Conservation (phyloP, 2,797 vertebrate genomes). For the Denticeps clupeoides region DNA sequence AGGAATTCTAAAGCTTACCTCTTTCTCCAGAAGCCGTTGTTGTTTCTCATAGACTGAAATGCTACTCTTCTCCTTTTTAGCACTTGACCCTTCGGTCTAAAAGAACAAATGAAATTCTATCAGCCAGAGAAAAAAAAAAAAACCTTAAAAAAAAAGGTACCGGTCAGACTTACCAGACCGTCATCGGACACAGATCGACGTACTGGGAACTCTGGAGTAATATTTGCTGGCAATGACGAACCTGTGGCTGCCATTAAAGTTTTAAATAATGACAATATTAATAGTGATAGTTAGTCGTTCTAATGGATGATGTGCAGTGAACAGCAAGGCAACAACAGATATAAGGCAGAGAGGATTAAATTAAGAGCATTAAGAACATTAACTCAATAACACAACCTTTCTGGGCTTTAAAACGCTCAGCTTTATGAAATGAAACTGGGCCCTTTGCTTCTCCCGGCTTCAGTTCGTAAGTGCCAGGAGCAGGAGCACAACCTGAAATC, state of each 20-base stretch:
- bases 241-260: slow-evolving; percentile 20
- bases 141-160: neutral
- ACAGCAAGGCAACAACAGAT: neutral
- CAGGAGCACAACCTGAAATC: slow-evolving; percentile 57
- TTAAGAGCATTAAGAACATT: neutral
- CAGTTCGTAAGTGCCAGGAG: slow-evolving; percentile 59
- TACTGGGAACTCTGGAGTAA: slow-evolving; percentile 45
- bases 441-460: slow-evolving; percentile 59
- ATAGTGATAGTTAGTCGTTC: too few species aligned
- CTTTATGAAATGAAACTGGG: slow-evolving; percentile 65
- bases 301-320: neutral
- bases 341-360: neutral
- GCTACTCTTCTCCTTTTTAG: slow-evolving; percentile 58
- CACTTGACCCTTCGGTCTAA: slow-evolving; percentile 41
- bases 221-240: slow-evolving; percentile 32
- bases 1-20: slow-evolving; percentile 54
- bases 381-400: slow-evolving; percentile 70
- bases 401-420: slow-evolving; percentile 55
- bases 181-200: slow-evolving; percentile 61
- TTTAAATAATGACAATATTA: too few species aligned
- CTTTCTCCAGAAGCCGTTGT: slow-evolving; percentile 75
- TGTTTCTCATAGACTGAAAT: slow-evolving; percentile 64
- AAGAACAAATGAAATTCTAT: slow-evolving; percentile 1
- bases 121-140: neutral
- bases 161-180: slow-evolving; percentile 48